Evolutionary conservation across 2,113 vertebrate species (phyloP), one percentile per base, ranked within the genome.

Genomic region (Petrocephalus microphthalmus): DNA sequence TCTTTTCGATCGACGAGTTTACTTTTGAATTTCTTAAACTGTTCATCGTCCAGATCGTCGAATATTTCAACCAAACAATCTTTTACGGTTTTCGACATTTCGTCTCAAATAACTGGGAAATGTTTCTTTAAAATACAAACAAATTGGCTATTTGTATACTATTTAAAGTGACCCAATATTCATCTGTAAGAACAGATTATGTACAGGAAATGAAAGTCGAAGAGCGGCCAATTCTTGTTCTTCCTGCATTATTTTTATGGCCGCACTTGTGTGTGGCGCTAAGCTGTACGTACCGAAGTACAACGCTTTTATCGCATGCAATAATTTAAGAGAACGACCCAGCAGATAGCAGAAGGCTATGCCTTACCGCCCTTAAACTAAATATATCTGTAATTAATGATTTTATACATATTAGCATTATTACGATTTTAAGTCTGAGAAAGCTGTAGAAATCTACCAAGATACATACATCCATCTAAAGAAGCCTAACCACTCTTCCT

Each of bases 11-110:
- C 85, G 29, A 86, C 17, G 17, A 86, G 53, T 86, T 86, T 86
- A 33, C 19, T 64, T 86, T 86, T 86, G 19, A 86, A 86, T 33
- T 47, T 86, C 51, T 64, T 86, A 60, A 86, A 60, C 20, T 86
- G 37, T 20, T 1, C 54, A n/a, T 57, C 56, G 53, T 64, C 37
- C n/a, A 86, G 45, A 60, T 86, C 54, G 0, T 86, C 85, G 1
- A 86, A 60, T n/a, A 7, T n/a, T 0, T 86, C 85, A 13, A 15
- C 11, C 54, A 86, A 64, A 60, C 7, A 60, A 33, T 86, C 85
- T n/a, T 45, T 86, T 33, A 60, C 25, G 3, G 85, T 37, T 45
- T 86, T 64, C 2, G 85, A 5, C 85, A 86, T 86, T 22, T n/a
- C 15, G 5, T 11, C 20, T 86, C 29, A 57, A 45, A 57, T 45